phyloP scores from a whole-genome alignment of 2,113 vertebrate genomes.

The Rhinoderma darwinii region DNA sequence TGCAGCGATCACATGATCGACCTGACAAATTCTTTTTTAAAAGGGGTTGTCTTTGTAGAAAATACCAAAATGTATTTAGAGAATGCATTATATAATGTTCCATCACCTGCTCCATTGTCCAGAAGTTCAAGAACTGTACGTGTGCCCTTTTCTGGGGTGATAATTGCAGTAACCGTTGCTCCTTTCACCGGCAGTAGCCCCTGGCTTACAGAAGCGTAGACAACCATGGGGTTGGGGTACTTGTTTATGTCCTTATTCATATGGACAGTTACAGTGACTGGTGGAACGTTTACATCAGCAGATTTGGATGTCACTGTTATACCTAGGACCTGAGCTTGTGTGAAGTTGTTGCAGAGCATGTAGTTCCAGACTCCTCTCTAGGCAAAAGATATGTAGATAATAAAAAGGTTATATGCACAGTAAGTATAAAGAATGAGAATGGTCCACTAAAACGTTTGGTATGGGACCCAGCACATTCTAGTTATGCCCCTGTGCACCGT shows the following conservation, averaged over 20 bases:
- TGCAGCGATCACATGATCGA: no score
- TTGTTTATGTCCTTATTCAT: constrained; percentile 61
- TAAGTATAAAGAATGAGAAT: no score
- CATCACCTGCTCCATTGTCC: constrained; percentile 73
- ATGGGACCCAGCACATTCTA: no score
- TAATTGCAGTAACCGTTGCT: constrained; percentile 67
- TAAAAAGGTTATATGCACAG: neutral
- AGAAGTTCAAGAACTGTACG: constrained; percentile 62
- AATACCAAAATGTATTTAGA: no score
- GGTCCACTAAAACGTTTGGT: no score
- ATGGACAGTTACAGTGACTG: constrained; percentile 62
- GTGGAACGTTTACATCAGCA: constrained; percentile 59
- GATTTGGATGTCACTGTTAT: constrained; percentile 67
- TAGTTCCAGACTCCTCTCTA: constrained; percentile 72
- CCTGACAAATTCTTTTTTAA: no score
- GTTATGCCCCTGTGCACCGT: no score
- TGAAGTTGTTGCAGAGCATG: constrained; percentile 61
- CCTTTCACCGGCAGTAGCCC: constrained; percentile 70
- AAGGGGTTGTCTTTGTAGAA: no score
- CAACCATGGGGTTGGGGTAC: constrained; percentile 62
- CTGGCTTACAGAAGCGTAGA: constrained; percentile 74
- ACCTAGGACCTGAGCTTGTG: constrained; percentile 60
- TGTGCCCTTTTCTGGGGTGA: constrained; percentile 63
- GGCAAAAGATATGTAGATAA: constrained; percentile 21
- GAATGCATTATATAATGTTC: no score